Base-by-base conservation (phyloP, 1,140 invertebrate species). In the Drosophila serrata region DNA sequence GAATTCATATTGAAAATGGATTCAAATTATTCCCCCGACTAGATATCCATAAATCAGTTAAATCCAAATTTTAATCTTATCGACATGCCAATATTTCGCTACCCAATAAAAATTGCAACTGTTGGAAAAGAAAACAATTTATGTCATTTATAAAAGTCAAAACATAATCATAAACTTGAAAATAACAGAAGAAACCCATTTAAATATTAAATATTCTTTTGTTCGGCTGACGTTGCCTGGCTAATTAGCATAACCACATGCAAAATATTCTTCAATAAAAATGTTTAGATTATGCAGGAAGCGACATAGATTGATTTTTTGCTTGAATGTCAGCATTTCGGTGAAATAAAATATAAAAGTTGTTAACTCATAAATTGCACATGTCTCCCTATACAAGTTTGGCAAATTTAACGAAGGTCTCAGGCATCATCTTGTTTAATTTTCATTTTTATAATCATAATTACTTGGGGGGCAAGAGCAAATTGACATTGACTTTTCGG, bases 171-270 rank as follows among this genome's bases (percentile, higher is more conserved):
- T 48, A 53, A 63, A 62, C 45, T 60, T 45, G 19, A 42, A 57
- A 58, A 64, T 35, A 73, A 49, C 39, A 17, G 59, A 68, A 49
- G 62, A 61, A 61, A 56, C 33, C 42, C 31, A 82, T 77, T 73
- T 78, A 45, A 78, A 73, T 77, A 68, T 61, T 17, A 61, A 55
- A 72, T 45, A 81, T 81, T 81, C 58, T 82, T 67, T 81, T 82
- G 79, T 78, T 55, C 29, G 53, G n/a, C 31, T 37, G 29, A 24
- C 22, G 37, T 19, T 12, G 27, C n/a, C 15, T 17, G 27, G 5
- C 9, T n/a, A 53, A 74, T 74, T 77, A 49, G 35, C 74, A 77
- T 77, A 68, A 67, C 60, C 15, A 77, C 37, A 48, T 49, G n/a
- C 15, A 35, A 65, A 56, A 49, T 48, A 46, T 68, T 76, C 42